Evolutionary conservation across 2,113 vertebrate species (phyloP), one percentile per base, ranked within the genome.

Genomic region (Anarrhichthys ocellatus): DNA sequence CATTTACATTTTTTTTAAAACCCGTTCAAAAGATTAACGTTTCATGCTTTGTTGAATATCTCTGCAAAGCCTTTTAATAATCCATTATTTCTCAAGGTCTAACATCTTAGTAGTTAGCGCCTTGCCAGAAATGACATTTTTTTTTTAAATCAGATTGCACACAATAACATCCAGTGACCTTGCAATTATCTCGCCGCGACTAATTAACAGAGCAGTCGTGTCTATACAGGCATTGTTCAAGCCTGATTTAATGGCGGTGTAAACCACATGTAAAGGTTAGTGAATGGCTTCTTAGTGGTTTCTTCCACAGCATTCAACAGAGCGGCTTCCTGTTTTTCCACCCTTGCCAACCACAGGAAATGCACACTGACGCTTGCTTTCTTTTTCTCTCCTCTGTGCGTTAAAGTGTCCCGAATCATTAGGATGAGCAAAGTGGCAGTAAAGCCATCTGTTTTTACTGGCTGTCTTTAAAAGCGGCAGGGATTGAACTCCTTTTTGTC

Each of bases 211-310:
- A 83, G 78, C 85, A 80, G 78, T 62, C 82, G 74, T 88, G 66
- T 90, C 87, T 87, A 63, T 36, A 88, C 81, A 48, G 82, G 65
- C 83, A 61, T 78, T 69, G 67, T 88, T 81, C 92, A 90, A 90
- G 91, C 84, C 87, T 67, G 81, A 91, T 91, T 92, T 92, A 93
- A 94, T 88, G 86, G 87, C 52, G 73, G 68, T 86, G 85, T 90
- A 89, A 91, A 93, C 73, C 29, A 29, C 29, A 29, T 29, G 29
- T 29, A 29, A 77, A 84, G 86, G 80, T 75, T 83, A 44, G 80
- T 87, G 82, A 92, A 90, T 80, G 84, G 78, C 79, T 67, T 74
- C 44, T 76, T 59, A 36, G 68, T 83, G 73, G 84, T 81, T 90
- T 92, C 85, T 82, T 78, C 67, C 70, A 76, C 72, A 77, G 81